phyloP scores from a whole-genome alignment of 2,797 vertebrate genomes.

The Scomberomorus guttatus region DNA sequence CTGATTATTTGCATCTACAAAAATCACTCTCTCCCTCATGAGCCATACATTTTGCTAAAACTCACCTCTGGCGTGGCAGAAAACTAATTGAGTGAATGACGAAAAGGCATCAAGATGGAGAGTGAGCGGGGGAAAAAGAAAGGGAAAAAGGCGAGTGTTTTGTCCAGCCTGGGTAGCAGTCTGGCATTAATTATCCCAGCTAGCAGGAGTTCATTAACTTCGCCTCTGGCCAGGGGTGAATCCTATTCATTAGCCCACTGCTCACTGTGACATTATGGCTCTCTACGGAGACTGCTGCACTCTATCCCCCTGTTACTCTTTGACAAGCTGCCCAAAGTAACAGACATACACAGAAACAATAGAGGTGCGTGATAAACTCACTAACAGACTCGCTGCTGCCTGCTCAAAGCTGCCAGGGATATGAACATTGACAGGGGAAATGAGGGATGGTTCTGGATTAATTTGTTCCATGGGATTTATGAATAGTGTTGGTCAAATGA shows the following conservation, averaged over 20 bases:
- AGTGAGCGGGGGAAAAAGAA: not conserved
- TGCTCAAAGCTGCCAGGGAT: not conserved
- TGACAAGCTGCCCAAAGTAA: conserved; percentile 52
- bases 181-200: conserved; percentile 81
- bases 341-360: conserved; percentile 31
- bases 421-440: not conserved
- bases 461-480: no score
- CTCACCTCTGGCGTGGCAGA: conserved; percentile 49
- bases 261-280: conserved; percentile 70
- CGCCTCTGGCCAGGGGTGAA: conserved; percentile 68
- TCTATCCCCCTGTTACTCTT: conserved; percentile 45
- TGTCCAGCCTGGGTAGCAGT: conserved; percentile 63
- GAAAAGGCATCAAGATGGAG: conserved; percentile 45
- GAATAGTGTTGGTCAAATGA: not conserved
- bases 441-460: not conserved
- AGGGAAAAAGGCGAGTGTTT: conserved; percentile 49
- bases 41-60: conserved; percentile 51
- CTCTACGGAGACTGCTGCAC: conserved; percentile 48
- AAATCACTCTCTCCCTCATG: conserved; percentile 26
- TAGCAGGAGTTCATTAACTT: conserved; percentile 83
- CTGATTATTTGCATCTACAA: conserved; percentile 56
- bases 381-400: not conserved
- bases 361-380: conserved; percentile 9
- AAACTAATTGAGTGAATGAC: conserved; percentile 66
- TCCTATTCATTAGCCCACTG: conserved; percentile 78